Evolutionary conservation across 2,888 invertebrate species (phyloP), one percentile per base, ranked within the genome.

Genomic region (Yponomeuta malinellus): DNA sequence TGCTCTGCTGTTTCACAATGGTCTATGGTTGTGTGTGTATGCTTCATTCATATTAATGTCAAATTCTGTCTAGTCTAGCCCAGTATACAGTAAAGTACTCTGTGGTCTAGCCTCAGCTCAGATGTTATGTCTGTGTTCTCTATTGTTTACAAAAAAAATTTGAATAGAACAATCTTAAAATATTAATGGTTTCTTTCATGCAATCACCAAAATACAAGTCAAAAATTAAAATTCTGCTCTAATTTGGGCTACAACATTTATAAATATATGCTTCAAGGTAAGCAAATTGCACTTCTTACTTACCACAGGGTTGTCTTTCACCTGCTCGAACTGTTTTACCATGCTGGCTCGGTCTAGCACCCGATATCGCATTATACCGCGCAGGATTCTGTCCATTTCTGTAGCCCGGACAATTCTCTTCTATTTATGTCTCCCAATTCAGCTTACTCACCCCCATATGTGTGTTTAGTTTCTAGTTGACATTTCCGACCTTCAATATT

Each of bases 261-360:
- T 1, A 15, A 6, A 5, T 59, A 74, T 63, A 48, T 68, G 68
- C 48, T 70, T 52, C 59, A 71, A 71, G 48, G 66, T 59, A 33
- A 59, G 71, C 59, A 48, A 68, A 10, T 1, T 15, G 10, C 29
- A 48, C 29, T 10, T 2, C 10, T n/a, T 48, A 88, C 94, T 93
- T 93, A 97, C 97, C 93, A 94, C 94, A 33, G 98, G 98, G 92
- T 97, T 95, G 91, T 98, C 96, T 84, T 95, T 94, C 76, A 98
- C 97, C 94, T 95, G 93, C 86, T 96, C 93, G 89, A 98, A 98
- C 88, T 98, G 98, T 89, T 97, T 95, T 52, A 98, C 97, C 97
- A 98, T 97, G 80, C 94, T 95, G 73, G 95, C 95, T 75, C 96
- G 94, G 76, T 96, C 96, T 72, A 96, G 94, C 74, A 95, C 94